Evolutionary conservation across 2,113 vertebrate species (phyloP), one percentile per base, ranked within the genome.

Genomic region (Aix galericulata): DNA sequence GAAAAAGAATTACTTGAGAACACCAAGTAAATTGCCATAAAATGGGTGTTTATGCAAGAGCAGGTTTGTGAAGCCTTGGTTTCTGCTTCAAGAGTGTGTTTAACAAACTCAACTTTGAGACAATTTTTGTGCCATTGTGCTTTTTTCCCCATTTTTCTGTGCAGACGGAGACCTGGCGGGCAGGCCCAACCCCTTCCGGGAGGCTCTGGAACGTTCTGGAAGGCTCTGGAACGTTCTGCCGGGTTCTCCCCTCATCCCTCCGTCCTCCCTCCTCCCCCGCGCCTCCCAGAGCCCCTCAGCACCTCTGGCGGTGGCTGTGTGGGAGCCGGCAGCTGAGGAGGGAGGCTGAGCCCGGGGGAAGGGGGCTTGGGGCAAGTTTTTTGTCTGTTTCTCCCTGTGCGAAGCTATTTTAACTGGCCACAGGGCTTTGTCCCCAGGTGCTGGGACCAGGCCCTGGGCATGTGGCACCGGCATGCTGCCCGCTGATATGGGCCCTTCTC

Each of bases 31-130:
- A n/a, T 72, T 63, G n/a, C 46, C 8, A 11, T 78, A 55, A 67
- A 80, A 75, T 1, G 2, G 14, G 3, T 67, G 42, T 89, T 89
- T 82, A 22, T 78, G 31, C 55, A 38, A 1, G 8, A 77, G 50
- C 32, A 42, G 44, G 36, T 60, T 68, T 84, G 36, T 53, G 40
- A 91, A 78, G 69, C 25, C 23, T 55, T 63, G 34, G 8, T 67
- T 36, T 58, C 25, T 14, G 31, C 17, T 91, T 92, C 3, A 2
- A 38, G 29, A 53, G 13, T 0, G 2, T 0, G 0, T 7, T 60
- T 93, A 63, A 89, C 21, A 48, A 87, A 42, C 13, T 89, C 38
- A 44, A 26, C 53, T 48, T 66, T 32, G 50, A 40, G 72, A 18
- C 0, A 0, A 7, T 13, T 91, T 53, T 76, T 75, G 34, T 84